phyloP scores from a whole-genome alignment of 2,888 invertebrate species.

The Erebia ligea region DNA sequence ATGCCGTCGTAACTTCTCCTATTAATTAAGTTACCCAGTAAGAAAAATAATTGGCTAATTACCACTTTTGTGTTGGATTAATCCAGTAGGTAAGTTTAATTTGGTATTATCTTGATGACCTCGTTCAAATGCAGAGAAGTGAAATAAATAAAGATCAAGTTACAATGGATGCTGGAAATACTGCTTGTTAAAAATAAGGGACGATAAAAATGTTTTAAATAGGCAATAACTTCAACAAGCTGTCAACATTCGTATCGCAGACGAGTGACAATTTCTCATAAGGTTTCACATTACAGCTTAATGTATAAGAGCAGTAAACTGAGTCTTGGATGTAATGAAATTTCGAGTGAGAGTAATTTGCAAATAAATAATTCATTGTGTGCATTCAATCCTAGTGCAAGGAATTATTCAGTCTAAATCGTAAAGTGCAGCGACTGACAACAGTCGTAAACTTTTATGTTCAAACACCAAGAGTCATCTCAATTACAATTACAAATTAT shows the following conservation, averaged over 20 bases:
- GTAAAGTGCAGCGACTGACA: slow-evolving; percentile 76
- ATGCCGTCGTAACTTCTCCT: slow-evolving; percentile 1
- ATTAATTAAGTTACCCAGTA: slow-evolving; percentile 1
- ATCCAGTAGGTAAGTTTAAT: neutral
- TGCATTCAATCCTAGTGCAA: slow-evolving; percentile 57
- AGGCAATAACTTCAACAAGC: slow-evolving; percentile 24
- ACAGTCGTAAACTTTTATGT: slow-evolving; percentile 76
- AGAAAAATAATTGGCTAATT: neutral
- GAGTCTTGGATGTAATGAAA: slow-evolving; percentile 64
- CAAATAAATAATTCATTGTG: slow-evolving; percentile 78
- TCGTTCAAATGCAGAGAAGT: neutral
- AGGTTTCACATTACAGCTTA: slow-evolving; percentile 17
- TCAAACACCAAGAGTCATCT: slow-evolving; percentile 61
- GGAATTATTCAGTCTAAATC: slow-evolving; percentile 75
- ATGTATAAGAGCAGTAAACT: slow-evolving; percentile 34
- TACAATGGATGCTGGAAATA: neutral
- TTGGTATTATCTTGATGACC: neutral
- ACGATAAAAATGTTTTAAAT: slow-evolving; percentile 27
- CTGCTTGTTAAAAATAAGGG: slow-evolving; percentile 30
- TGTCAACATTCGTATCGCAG: slow-evolving; percentile 40
- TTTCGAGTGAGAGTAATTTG: slow-evolving; percentile 62
- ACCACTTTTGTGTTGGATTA: no score
- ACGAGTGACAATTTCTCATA: slow-evolving; percentile 64
- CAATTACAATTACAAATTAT: slow-evolving; percentile 82
- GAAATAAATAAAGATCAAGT: slow-evolving; percentile 19